Conservation (phyloP, 1,140 invertebrate species). For the Rhyacophila brunnea region DNA sequence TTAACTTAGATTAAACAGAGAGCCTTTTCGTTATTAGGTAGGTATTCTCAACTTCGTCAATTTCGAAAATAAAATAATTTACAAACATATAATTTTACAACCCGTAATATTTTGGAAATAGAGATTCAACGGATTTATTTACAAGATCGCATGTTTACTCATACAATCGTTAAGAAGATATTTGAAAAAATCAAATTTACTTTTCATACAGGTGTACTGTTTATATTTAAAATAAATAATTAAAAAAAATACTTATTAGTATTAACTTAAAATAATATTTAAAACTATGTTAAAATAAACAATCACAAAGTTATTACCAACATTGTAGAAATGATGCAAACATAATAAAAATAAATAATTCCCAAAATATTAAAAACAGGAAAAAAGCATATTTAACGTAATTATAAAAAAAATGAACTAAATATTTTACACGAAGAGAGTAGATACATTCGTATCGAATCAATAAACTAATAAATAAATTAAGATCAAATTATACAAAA, state of each 20-base stretch:
- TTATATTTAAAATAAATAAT: conserved; percentile 8
- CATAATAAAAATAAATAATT: neutral
- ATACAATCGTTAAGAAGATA: conserved; percentile 4
- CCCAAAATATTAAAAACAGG: neutral
- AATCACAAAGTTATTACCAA: conserved; percentile 7
- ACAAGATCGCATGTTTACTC: neutral
- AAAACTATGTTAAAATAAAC: conserved; percentile 4
- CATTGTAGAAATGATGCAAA: neutral
- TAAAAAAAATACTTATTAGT: neutral
- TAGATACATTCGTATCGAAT: neutral
- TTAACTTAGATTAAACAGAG: conserved; percentile 3
- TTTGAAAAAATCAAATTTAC: conserved; percentile 30
- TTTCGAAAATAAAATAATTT: conserved; percentile 8
- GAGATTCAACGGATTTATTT: conserved; percentile 3
- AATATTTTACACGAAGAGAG: neutral
- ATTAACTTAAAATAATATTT: conserved; percentile 9
- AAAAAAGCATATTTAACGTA: neutral
- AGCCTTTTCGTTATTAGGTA: neutral
- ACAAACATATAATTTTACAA: conserved; percentile 2
- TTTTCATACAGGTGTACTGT: conserved; percentile 3
- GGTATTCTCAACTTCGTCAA: neutral
- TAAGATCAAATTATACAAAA: neutral
- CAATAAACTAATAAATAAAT: neutral
- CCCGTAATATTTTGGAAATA: conserved; percentile 2
- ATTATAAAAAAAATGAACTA: neutral